A percentile compares a stretch with the other conserved stretches of the same genome.
Evolutionary conservation across 2,797 vertebrate genomes (phyloP).

Genomic region (Sebastes kiyomatsui): DNA sequence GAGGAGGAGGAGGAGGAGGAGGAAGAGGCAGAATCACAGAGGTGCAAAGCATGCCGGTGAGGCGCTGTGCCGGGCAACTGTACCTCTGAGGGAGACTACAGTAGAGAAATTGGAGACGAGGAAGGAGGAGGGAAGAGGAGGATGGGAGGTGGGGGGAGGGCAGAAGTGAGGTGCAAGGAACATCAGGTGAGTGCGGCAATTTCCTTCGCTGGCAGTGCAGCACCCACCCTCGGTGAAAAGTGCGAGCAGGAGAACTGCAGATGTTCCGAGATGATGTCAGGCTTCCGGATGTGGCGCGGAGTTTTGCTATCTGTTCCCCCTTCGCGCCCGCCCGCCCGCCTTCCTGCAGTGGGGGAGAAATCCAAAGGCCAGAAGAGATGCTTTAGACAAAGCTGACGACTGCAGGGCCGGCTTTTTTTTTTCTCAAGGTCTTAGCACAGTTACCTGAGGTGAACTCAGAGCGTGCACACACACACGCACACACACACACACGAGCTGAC

Average conservation of each 20-base stretch:
- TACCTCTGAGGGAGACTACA: constrained; percentile 74
- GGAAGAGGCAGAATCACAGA: constrained; percentile 43
- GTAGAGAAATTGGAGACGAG: constrained; percentile 70
- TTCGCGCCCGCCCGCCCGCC: background rate
- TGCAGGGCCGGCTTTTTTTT: constrained; percentile 51
- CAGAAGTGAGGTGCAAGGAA: constrained; percentile 74
- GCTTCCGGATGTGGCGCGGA: constrained; percentile 64
- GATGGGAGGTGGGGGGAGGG: constrained; percentile 57
- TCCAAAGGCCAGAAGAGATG: constrained; percentile 38
- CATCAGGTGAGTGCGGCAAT: constrained; percentile 88
- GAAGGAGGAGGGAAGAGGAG: constrained; percentile 52
- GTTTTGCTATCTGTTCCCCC: constrained; percentile 14
- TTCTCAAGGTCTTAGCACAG: constrained; percentile 73
- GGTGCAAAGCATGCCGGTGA: constrained; percentile 76
- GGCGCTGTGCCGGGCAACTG: constrained; percentile 68
- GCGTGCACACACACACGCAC: background rate
- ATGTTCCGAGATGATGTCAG: constrained; percentile 83
- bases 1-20: background rate
- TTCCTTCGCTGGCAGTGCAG: constrained; percentile 76
- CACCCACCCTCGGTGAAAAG: constrained; percentile 69
- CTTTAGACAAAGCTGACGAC: constrained; percentile 41
- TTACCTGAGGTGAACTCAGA: constrained; percentile 75
- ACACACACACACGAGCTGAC: background rate
- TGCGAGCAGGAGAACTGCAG: constrained; percentile 80
- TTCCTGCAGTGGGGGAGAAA: constrained; percentile 41